These are phyloP conservation scores for Microcebus tavaratra DNA, from an alignment of 2,113 vertebrate genomes.

Conservation along the genomic window DNA sequence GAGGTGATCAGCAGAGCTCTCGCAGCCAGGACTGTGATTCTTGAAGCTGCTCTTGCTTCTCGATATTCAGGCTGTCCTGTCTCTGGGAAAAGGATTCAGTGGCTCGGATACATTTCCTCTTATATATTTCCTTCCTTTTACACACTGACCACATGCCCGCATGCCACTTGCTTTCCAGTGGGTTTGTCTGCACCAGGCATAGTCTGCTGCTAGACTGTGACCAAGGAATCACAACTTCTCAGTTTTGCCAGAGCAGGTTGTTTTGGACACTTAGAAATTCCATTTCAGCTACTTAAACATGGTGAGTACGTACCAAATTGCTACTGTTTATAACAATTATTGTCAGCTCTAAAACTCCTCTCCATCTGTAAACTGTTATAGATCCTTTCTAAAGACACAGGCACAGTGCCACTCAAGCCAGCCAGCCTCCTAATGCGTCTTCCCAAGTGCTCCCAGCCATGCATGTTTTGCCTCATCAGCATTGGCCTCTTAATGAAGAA, in stretches of 20 bases:
- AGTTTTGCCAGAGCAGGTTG: background rate
- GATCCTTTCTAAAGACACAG: background rate
- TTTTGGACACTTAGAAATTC: background rate
- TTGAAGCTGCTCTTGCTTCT: background rate
- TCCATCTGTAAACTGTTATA: background rate
- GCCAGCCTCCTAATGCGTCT: rapidly evolving
- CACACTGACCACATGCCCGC: rapidly evolving
- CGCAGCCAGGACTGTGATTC: rapidly evolving
- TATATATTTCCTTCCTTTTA: background rate
- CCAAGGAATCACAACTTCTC: background rate
- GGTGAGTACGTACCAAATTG: background rate
- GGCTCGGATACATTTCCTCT: rapidly evolving
- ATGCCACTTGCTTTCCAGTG: background rate
- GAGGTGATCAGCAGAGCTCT: rapidly evolving
- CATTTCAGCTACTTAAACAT: background rate
- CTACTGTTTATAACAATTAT: background rate
- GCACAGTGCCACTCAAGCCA: background rate
- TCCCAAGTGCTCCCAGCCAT: background rate
- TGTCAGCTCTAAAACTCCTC: background rate
- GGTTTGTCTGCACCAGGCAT: background rate
- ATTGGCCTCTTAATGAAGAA: background rate
- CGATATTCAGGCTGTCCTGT: too few relatives aligned
- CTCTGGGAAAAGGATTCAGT: background rate
- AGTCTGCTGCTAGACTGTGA: background rate
- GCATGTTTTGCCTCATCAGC: background rate